Conservation (phyloP, 2,113 vertebrate genomes). For the Catharus bicknelli region DNA sequence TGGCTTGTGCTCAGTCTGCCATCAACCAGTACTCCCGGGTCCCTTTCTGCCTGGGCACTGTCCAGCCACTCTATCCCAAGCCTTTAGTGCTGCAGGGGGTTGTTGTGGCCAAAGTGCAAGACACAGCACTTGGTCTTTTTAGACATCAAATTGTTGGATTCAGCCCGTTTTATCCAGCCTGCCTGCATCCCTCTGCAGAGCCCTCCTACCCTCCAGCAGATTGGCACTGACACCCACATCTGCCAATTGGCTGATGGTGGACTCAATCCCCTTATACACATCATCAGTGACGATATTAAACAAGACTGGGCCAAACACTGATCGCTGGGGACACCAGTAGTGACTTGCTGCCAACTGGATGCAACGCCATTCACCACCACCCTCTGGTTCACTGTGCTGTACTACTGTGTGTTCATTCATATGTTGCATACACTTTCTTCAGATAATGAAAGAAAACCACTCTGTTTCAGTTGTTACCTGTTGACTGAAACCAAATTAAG, state of each 20-base stretch:
- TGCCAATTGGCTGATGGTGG: not conserved
- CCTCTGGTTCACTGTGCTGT: not conserved
- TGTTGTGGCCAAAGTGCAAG: not conserved
- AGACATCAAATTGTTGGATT: not conserved
- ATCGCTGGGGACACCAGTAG: not conserved
- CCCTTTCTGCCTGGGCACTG: not conserved
- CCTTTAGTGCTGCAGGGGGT: not conserved
- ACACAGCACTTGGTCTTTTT: not conserved
- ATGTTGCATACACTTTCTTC: not conserved
- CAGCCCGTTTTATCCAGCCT: not conserved
- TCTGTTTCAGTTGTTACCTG: not conserved
- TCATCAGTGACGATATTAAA: not conserved
- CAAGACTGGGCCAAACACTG: not conserved
- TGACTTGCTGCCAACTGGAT: not conserved
- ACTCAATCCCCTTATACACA: not conserved
- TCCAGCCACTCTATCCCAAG: not conserved
- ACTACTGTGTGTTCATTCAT: fast-evolving
- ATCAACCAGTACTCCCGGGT: not conserved
- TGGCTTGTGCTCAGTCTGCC: not conserved
- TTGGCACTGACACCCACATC: not conserved
- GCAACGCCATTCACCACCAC: not conserved
- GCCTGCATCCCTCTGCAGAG: not conserved
- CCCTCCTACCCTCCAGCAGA: not conserved
- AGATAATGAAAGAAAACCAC: not conserved
- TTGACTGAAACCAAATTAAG: not conserved